phyloP scores from a whole-genome alignment of 2,888 invertebrate genomes.

The Epistrophella euchroma region DNA sequence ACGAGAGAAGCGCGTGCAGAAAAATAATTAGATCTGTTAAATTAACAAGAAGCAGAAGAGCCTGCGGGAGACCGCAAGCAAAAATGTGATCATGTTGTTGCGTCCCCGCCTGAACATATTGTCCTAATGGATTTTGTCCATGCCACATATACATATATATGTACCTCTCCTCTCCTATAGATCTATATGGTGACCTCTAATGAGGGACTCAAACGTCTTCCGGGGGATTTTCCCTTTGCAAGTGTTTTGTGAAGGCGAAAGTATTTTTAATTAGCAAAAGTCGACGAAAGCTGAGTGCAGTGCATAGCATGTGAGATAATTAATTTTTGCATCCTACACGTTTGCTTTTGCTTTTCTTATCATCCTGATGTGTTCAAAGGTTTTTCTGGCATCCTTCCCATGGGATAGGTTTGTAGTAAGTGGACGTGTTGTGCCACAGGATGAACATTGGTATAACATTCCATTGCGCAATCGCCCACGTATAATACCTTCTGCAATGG shows the following conservation, averaged over 20 bases:
- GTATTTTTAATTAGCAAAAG: conserved; percentile 71
- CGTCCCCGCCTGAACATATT: conserved; percentile 62
- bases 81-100: conserved; percentile 64
- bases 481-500: not conserved
- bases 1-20: conserved; percentile 66
- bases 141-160: conserved; percentile 32
- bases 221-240: conserved; percentile 43
- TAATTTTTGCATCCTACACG: conserved; percentile 70
- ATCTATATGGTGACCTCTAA: conserved; percentile 62
- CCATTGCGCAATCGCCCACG: conserved; percentile 63
- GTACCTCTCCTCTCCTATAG: not conserved
- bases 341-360: conserved; percentile 62
- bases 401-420: conserved; percentile 33
- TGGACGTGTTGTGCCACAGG: conserved; percentile 42
- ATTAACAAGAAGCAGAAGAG: conserved; percentile 68
- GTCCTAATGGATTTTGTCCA: conserved; percentile 69
- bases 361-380: conserved; percentile 43
- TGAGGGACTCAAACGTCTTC: conserved; percentile 54
- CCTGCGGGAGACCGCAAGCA: conserved; percentile 23
- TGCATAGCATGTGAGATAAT: conserved; percentile 63
- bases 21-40: conserved; percentile 74
- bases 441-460: conserved; percentile 30
- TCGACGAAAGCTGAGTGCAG: conserved; percentile 37
- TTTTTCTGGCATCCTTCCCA: conserved; percentile 26
- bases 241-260: conserved; percentile 75